These are phyloP conservation scores for Girardinichthys multiradiatus DNA, from an alignment of 2,113 vertebrate genomes.

Conservation along the genomic window DNA sequence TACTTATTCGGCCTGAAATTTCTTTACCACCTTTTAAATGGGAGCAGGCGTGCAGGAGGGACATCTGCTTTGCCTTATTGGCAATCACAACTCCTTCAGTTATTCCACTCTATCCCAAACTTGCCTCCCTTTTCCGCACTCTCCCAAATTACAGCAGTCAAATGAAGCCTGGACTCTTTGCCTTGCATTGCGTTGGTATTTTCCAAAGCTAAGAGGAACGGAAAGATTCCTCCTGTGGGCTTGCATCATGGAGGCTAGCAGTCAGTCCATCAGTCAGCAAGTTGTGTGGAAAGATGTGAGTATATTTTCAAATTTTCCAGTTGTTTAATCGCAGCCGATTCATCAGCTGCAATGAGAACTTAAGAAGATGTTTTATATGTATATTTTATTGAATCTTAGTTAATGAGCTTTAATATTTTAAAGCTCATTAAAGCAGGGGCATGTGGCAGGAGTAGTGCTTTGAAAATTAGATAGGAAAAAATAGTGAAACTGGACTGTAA, in stretches of 20 bases:
- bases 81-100: constrained; percentile 73
- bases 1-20: constrained; percentile 34
- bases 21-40: constrained; percentile 58
- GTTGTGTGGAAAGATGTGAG: constrained; percentile 84
- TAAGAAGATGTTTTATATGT: not conserved
- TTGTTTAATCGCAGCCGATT: constrained; percentile 28
- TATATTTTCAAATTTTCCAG: constrained; percentile 23
- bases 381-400: constrained; percentile 8
- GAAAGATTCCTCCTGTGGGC: constrained; percentile 57
- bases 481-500: constrained; percentile 15
- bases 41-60: constrained; percentile 38
- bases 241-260: constrained; percentile 77
- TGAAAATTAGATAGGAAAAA: not conserved
- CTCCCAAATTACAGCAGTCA: constrained; percentile 75
- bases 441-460: constrained; percentile 13
- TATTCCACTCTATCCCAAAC: constrained; percentile 77
- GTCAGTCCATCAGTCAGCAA: constrained; percentile 76
- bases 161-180: constrained; percentile 61
- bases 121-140: constrained; percentile 73
- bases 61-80: constrained; percentile 74
- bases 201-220: constrained; percentile 53
- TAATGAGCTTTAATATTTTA: constrained; percentile 1
- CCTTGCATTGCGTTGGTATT: constrained; percentile 53
- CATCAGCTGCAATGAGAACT: not conserved
- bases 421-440: constrained; percentile 23